Base-by-base conservation (phyloP, 2,888 invertebrate species). In the Callyntrura sp. region DNA sequence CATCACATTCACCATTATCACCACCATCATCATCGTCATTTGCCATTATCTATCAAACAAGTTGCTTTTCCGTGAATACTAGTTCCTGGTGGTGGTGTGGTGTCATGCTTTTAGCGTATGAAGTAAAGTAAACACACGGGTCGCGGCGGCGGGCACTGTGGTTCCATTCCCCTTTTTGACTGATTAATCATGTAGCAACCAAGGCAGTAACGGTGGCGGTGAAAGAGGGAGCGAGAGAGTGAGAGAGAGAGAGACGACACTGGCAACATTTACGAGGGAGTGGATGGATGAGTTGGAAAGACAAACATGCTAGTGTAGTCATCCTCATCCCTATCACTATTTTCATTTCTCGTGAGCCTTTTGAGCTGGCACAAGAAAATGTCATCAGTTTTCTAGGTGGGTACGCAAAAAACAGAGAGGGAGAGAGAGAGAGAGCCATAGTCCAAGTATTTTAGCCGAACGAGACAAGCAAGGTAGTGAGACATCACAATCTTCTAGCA, bases 71-170 rank as follows among this genome's bases (percentile, higher is more conserved):
- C 43, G 20, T 76, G 48, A 55, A 83, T 48, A 68, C 25, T 51
- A 45, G 62, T 68, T 83, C 14, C 35, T 82, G 43, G 79, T 35
- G 55, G 35, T 17, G 55, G 55, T 43, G 60, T 14, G 20, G 62
- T 81, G 81, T 60, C 73, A 79, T 57, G 65, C 86, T 86, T 86
- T 79, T 86, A 86, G 65, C 86, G 62, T 78, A 85, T 85, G 78
- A 78, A 79, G 79, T 20, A 68, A 17, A 79, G 79, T 68, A 79
- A 81, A 82, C 81, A 87, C 81, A 81, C 57, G 81, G 70, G 81
- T 87, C 57, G 81, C 62, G 81, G 62, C 62, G 81, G 43, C 62
- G 70, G 60, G 78, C 51, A 87, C 17, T 87, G 81, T 60, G 81
- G 87, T 87, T 78, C 57, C 68, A 57, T 73, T 48, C 62, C 83